phyloP scores from a whole-genome alignment of 2,113 vertebrate genomes.

The Athene cunicularia region DNA sequence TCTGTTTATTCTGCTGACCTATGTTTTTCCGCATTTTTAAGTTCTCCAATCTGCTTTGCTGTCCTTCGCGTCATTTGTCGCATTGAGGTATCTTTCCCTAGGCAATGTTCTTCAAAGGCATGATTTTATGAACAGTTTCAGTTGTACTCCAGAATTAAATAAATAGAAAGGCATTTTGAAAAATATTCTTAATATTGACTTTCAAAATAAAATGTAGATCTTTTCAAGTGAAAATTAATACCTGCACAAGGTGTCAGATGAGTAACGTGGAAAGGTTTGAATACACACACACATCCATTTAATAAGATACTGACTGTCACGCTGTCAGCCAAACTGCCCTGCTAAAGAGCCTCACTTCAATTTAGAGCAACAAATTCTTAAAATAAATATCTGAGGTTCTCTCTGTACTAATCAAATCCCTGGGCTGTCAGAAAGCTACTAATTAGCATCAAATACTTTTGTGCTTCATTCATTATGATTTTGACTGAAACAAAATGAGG shows the following conservation, averaged over 20 bases:
- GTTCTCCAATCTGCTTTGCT: background rate
- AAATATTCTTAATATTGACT: background rate
- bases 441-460: conserved; percentile 12
- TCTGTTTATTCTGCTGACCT: background rate
- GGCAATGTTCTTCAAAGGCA: background rate
- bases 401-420: background rate
- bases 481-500: background rate
- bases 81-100: background rate
- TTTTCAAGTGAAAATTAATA: conserved; percentile 2
- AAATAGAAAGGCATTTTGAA: background rate
- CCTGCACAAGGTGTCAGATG: background rate
- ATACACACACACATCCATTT: background rate
- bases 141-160: background rate
- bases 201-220: background rate
- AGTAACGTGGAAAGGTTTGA: background rate
- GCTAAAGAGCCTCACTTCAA: background rate
- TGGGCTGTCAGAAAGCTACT: conserved; percentile 2
- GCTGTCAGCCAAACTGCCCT: background rate
- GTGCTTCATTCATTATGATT: background rate
- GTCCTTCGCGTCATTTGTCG: background rate
- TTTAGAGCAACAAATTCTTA: background rate
- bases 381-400: conserved; percentile 7
- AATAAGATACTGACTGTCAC: background rate
- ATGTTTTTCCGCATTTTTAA: background rate
- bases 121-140: background rate